phyloP scores from a whole-genome alignment of 2,113 vertebrate species.

The Odontesthes bonariensis region DNA sequence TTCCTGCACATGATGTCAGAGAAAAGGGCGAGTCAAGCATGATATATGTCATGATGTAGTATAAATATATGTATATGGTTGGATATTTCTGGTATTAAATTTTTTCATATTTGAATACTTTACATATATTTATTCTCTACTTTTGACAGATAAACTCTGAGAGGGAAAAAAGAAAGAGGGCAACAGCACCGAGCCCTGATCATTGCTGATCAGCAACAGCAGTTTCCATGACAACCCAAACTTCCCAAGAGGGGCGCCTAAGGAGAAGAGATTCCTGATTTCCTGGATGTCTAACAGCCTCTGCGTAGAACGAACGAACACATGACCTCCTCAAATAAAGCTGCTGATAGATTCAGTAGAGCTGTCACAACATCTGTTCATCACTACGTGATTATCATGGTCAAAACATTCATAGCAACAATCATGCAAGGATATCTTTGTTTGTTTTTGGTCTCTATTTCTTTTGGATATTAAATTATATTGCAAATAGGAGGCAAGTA shows the following conservation, averaged over 20 bases:
- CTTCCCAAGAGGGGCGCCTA: conserved; percentile 53
- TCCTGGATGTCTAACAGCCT: conserved; percentile 17
- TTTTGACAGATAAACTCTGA: conserved; percentile 1
- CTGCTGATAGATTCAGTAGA: neutral
- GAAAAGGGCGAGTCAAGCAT: neutral
- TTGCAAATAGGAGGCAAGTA: no score
- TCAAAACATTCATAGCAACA: no score
- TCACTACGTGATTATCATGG: no score
- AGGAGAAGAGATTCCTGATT: conserved; percentile 49
- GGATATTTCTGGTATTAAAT: no score
- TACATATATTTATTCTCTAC: no score
- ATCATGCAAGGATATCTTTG: no score
- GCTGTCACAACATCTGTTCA: no score
- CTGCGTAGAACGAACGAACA: neutral
- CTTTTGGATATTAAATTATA: no score
- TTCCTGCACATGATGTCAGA: neutral
- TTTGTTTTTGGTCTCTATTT: no score
- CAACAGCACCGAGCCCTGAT: conserved; percentile 26
- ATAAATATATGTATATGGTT: no score
- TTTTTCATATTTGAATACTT: no score
- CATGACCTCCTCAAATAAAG: conserved; percentile 17
- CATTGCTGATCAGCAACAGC: conserved; percentile 19
- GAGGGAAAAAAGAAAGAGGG: conserved; percentile 11
- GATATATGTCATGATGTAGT: no score
- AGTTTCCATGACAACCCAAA: conserved; percentile 75